Base-by-base conservation (phyloP, 2,888 invertebrate species). In the Arrhopalites spinosus region DNA sequence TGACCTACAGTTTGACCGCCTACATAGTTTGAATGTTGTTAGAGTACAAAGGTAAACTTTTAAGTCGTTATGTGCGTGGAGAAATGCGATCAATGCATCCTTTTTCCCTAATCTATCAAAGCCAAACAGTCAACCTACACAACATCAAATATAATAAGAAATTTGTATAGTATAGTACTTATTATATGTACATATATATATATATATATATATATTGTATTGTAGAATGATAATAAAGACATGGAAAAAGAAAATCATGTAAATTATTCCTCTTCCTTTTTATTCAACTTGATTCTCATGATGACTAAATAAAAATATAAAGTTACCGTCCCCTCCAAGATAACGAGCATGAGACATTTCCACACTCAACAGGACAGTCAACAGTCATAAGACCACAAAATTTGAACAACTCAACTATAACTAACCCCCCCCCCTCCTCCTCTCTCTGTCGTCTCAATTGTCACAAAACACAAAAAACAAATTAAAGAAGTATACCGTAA, bases 31-130 rank as follows among this genome's bases (percentile, higher is more conserved):
- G 23, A 17, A 45, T 11, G 2, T 20, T n/a, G 45, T n/a, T n/a
- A n/a, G n/a, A 43, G 17, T 36, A 68, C 27, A 68, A 68, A 68
- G 50, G 67, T 68, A 36, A 68, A 47, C 47, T 27, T 23, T 36
- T 17, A 68, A 25, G 23, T 59, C 25, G 59, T 59, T 25, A 47
- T 50, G 11, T 67, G 47, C 27, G 47, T 68, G 11, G 50, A 68
- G 47, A 27, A 68, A 43, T 20, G 66, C 66, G 36, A 36, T 66
- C 66, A 68, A 68, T 68, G 68, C 23, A 68, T 68, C 68, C 13
- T 17, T n/a, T 66, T 68, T 25, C 50, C 68, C 11, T 47, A n/a
- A 25, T 68, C 68, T 50, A 27, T 50, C 68, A 68, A 50, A 64
- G 64, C 64, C 64, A 64, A 36, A 64, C 25, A 64, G 2, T 20